These are phyloP conservation scores for Cheilosia variabilis DNA, from an alignment of 2,888 invertebrate species.

Conservation along the genomic window DNA sequence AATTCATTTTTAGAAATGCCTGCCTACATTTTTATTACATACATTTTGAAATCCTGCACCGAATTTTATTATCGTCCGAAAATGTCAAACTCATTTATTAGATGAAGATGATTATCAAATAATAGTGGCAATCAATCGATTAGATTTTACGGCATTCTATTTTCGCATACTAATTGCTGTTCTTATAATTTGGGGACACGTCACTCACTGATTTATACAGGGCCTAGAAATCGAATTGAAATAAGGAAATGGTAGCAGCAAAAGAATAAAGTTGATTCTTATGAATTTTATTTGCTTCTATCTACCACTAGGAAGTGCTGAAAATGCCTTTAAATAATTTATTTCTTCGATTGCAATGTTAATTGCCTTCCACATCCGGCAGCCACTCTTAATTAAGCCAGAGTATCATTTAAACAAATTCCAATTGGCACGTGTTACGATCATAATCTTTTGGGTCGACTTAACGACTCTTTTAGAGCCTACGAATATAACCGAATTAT, in stretches of 20 bases:
- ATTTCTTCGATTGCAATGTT: conserved; percentile 45
- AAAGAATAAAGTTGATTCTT: too few species aligned
- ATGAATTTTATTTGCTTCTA: not conserved
- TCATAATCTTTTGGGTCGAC: conserved; percentile 33
- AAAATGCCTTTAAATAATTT: conserved; percentile 34
- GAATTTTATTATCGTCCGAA: conserved; percentile 29
- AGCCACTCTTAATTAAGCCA: conserved; percentile 40
- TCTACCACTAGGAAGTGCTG: conserved; percentile 13
- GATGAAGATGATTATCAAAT: conserved; percentile 14
- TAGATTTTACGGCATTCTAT: conserved; percentile 11
- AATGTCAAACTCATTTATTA: conserved; percentile 49
- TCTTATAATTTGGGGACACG: not conserved
- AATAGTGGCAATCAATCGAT: conserved; percentile 21
- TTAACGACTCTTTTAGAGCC: conserved; percentile 55
- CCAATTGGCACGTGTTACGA: conserved; percentile 65
- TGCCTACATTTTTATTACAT: not conserved
- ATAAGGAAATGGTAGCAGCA: too few species aligned
- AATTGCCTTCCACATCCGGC: conserved; percentile 40
- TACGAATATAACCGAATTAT: conserved; percentile 38
- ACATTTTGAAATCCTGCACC: conserved; percentile 5
- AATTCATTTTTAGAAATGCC: not conserved
- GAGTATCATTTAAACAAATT: conserved; percentile 46
- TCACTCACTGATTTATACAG: too few species aligned
- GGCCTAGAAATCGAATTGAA: too few species aligned
- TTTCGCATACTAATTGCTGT: not conserved